Conservation (phyloP, 2,113 vertebrate species). For the Chunga burmeisteri region DNA sequence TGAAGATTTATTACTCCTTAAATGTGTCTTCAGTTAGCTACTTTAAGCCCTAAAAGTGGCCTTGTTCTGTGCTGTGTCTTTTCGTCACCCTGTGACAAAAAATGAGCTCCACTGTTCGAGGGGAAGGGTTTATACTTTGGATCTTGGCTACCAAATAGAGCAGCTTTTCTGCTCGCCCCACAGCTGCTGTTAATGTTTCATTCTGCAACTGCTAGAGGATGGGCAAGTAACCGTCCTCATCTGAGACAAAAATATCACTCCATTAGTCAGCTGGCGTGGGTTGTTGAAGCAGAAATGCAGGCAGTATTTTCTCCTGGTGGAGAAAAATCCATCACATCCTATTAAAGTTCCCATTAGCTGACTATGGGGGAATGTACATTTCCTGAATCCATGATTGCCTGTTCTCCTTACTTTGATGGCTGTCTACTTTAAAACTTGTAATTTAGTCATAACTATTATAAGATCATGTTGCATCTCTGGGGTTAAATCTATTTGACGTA, state of each 20-base stretch:
- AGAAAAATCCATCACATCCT: constrained; percentile 63
- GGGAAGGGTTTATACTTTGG: not conserved
- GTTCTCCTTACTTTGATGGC: constrained; percentile 42
- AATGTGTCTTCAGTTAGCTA: not conserved
- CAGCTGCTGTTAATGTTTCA: constrained; percentile 59
- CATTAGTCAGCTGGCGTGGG: constrained; percentile 71
- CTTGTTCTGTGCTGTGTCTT: not conserved
- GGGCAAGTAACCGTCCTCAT: constrained; percentile 48
- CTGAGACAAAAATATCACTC: constrained; percentile 66
- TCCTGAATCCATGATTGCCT: constrained; percentile 44
- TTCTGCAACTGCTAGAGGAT: constrained; percentile 60
- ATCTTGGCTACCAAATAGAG: constrained; percentile 52
- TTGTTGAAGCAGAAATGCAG: constrained; percentile 65
- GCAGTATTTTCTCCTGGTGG: constrained; percentile 64
- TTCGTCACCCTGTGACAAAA: not conserved
- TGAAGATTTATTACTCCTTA: not conserved
- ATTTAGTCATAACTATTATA: constrained; percentile 53
- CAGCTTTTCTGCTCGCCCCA: constrained; percentile 41
- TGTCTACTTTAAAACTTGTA: constrained; percentile 56
- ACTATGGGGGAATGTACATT: constrained; percentile 45
- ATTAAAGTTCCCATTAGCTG: constrained; percentile 64
- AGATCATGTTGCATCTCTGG: constrained; percentile 43
- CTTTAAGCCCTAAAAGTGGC: not conserved
- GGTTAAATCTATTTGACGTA: constrained; percentile 39
- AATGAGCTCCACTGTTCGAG: constrained; percentile 15